Evolutionary conservation across 2,888 invertebrate species (phyloP), one percentile per base, ranked within the genome.

Genomic region (Metacarcinus magister): DNA sequence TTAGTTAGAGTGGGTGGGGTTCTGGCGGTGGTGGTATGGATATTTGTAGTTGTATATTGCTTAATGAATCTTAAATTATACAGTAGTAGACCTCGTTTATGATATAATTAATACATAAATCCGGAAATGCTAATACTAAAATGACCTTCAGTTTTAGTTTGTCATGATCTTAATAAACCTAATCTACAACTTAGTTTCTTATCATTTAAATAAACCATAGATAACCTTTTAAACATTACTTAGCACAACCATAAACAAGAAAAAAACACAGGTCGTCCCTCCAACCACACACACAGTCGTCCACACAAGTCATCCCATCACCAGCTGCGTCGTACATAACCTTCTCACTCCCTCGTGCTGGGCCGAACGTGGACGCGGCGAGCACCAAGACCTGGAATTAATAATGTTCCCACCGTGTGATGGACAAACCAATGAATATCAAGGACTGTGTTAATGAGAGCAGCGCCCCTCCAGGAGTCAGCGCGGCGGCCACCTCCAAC

Each of bases 381-480:
- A 46, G n/a, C 92, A 46, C 92, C 92, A 32, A 19, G 67, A 23
- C 23, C 23, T 46, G 19, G 67, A 60, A 93, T 92, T 44, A 32
- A 39, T 67, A 67, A 93, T 67, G 93, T n/a, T 43, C 93, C 46
- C 93, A 67, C 93, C 93, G 44, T 39, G 93, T 93, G 93, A 93
- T 93, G 67, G 93, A 93, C 93, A 93, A 93, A 93, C 67, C 93
- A 93, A 93, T 93, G 93, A 93, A 93, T 93, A 93, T 67, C 67
- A 60, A 67, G 67, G 93, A 54, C 60, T 39, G 93, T 67, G 32
- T 32, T 60, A 67, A 67, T 82, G 82, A 82, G 82, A 5, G 82
- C 82, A 10, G 32, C 82, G 82, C 82, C 82, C 82, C 82, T 82
- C 32, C 8, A 82, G 82, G 82, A 10, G 32, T 28, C 32, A 32